Conservation (phyloP, 2,113 vertebrate genomes). For the Otis tarda region DNA sequence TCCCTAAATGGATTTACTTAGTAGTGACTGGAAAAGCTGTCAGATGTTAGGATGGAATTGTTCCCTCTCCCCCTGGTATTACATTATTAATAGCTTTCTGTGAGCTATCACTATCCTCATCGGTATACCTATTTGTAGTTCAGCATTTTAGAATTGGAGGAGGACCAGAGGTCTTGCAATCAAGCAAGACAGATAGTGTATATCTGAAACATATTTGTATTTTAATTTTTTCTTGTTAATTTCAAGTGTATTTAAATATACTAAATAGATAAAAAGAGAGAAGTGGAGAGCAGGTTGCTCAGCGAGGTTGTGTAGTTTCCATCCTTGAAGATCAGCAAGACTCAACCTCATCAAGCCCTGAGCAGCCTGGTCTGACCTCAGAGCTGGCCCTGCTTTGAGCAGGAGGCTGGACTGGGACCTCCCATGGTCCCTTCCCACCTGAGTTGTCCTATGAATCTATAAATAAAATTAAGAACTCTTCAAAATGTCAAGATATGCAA, state of each 20-base stretch:
- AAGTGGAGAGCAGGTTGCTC: background rate
- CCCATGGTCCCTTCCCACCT: background rate
- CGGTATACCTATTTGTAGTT: background rate
- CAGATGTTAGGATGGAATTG: background rate
- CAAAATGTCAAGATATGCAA: background rate
- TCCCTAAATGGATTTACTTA: background rate
- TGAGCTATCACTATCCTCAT: background rate
- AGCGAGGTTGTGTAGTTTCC: background rate
- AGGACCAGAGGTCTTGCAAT: background rate
- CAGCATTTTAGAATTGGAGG: background rate
- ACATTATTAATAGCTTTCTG: background rate
- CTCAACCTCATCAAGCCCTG: background rate
- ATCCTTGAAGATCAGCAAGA: background rate
- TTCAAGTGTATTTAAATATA: background rate
- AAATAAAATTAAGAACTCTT: background rate
- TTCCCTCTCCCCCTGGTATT: background rate
- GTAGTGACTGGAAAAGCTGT: background rate
- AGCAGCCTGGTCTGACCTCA: background rate
- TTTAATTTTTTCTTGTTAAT: background rate
- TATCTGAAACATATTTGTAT: background rate
- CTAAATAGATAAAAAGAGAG: background rate
- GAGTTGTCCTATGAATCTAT: background rate
- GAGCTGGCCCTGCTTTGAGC: background rate
- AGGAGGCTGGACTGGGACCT: background rate
- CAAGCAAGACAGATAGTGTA: background rate